Evolutionary conservation across 92 coral and sea anemone genomes (phyloP), one percentile per base, ranked within the genome.

Genomic region (Bergia sp.): DNA sequence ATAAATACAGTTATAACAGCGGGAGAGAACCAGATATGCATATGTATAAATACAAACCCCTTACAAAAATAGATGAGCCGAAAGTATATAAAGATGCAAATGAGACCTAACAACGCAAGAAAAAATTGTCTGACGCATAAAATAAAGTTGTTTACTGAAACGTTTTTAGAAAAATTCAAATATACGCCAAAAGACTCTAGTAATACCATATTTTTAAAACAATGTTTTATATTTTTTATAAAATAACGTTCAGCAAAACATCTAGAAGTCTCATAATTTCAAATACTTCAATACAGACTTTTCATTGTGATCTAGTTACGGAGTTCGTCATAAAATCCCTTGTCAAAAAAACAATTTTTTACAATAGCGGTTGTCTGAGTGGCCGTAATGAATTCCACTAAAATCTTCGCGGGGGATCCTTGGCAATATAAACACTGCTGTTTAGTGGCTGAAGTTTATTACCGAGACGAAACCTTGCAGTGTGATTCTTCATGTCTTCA

Each of bases 391-490:
- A 84, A 69, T 72, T 69, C 86, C 43, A 72, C 79, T 83, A 69
- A 43, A 9, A 12, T 23, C 78, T 73, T 71, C 36, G 79, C 61
- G 16, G 87, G 87, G 45, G 65, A 41, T 45, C 79, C 37, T 37
- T 45, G 21, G 44, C 53, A 45, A 84, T 42, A 67, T 84, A 84
- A 84, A 71, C 87, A 69, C 37, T 18, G 29, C 40, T 21, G 42
- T 65, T 82, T 65, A 82, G 76, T 82, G 87, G 77, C 58, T 71
- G 79, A 47, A 84, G 79, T 69, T 71, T 69, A 84, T 69, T 84
- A 84, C 40, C 69, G 87, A 20, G 43, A 21, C 65, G 44, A 71
- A 29, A 15, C 78, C 66, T 47, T 84, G 39, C 78, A 29, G 87
- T 72, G 64, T 84, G 37, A 45, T 45, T 84, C 79, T 45, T 71